Base-by-base conservation (phyloP, 2,113 vertebrate genomes). In the Sclerurus mexicanus region DNA sequence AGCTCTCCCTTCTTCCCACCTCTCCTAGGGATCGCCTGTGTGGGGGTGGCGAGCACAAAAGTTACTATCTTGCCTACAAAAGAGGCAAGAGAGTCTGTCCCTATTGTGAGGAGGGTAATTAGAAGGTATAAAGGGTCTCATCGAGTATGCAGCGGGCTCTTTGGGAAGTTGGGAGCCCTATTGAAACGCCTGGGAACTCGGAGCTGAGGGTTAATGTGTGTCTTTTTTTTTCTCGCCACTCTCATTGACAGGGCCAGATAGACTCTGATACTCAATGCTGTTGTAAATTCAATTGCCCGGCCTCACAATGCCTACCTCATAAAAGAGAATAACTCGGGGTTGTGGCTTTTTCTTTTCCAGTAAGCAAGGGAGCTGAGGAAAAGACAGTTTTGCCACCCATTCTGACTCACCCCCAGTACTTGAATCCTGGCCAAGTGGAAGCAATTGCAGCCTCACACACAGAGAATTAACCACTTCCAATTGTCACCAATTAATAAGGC, bases 131-230 rank as follows among this genome's bases (percentile, higher is more conserved):
- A 99, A 98, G 95, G 98, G 89, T 98, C 98, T 98, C 98, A 99
- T 99, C 98, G 98, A 98, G 97, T 98, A 99, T 99, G 98, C 99
- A 98, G 98, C 98, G 98, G 98, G 98, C 98, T 98, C 98, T 98
- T 98, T 96, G 95, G 98, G 94, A 96, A 98, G 97, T 97, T 98
- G 93, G 96, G 97, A 98, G 96, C 92, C 97, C 98, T 95, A 99
- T 99, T 99, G 98, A 99, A 96, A 94, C 96, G 88, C 98, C 98
- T 98, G 98, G 98, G 98, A 99, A 98, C 98, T 97, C 79, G 87
- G 97, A 98, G 97, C 97, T 85, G 97, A 91, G 98, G 98, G 98
- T 98, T 99, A 98, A 98, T 98, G 98, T 98, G 97, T 97, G 98
- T 97, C 98, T 98, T 90, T 94, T 93, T 92, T 78, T 75, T 50